Conservation (phyloP, 2,888 invertebrate species). For the Hypselothyrea guttata region DNA sequence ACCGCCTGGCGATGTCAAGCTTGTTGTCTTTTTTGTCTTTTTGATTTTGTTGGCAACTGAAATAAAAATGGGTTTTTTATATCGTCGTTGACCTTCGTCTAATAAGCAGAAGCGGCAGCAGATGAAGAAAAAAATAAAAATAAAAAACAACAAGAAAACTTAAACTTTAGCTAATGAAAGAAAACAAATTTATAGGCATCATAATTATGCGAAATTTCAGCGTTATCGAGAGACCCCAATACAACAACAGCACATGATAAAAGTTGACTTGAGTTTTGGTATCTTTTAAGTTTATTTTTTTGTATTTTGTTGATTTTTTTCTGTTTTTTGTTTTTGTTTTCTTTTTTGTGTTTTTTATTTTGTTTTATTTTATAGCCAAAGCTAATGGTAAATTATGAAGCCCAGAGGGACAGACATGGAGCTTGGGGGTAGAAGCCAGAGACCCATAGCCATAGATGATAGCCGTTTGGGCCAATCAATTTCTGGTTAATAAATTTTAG, state of each 20-base stretch:
- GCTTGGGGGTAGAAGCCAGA: background rate
- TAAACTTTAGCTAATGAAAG: slow-evolving; percentile 73
- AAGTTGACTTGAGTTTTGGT: slow-evolving; percentile 31
- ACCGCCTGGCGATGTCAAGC: slow-evolving; percentile 10
- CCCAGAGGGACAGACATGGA: slow-evolving; percentile 16
- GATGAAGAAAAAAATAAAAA: slow-evolving; percentile 17
- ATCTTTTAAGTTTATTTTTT: slow-evolving; percentile 28
- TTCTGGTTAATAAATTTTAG: slow-evolving; percentile 76
- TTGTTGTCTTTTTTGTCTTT: slow-evolving; percentile 21
- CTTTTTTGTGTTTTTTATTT: slow-evolving; percentile 33
- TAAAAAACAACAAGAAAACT: slow-evolving; percentile 47
- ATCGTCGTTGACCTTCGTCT: slow-evolving; percentile 77
- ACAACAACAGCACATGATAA: slow-evolving; percentile 40
- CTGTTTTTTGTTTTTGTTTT: slow-evolving; percentile 15
- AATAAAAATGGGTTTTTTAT: slow-evolving; percentile 71
- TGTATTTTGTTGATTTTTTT: slow-evolving; percentile 17
- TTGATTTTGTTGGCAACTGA: slow-evolving; percentile 26
- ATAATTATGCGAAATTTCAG: slow-evolving; percentile 77
- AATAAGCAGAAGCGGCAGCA: slow-evolving; percentile 59
- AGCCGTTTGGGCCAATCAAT: slow-evolving; percentile 74
- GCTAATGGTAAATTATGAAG: slow-evolving; percentile 75
- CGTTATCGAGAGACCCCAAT: slow-evolving; percentile 55
- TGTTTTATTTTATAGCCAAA: slow-evolving; percentile 36
- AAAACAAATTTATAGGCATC: slow-evolving; percentile 77
- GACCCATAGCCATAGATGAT: slow-evolving; percentile 58